Evolutionary conservation across 2,888 invertebrate genomes (phyloP).

Genomic region (Dexiosoma caninum): DNA sequence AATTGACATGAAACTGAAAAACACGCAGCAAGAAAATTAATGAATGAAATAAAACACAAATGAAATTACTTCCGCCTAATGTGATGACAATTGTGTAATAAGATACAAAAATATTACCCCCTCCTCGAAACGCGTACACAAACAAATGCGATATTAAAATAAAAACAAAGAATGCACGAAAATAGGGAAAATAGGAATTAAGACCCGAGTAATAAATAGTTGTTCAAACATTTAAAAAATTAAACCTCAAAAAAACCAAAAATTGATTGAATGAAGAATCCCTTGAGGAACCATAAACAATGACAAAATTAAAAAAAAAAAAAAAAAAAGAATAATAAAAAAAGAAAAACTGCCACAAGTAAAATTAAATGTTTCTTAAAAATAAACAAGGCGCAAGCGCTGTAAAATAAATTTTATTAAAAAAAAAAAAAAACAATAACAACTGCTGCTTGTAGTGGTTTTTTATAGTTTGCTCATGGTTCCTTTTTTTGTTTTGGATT

Average conservation of each 20-base stretch:
- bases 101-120: slow-evolving; percentile 63
- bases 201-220: slow-evolving; percentile 1
- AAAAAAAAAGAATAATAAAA: background rate
- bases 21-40: slow-evolving; percentile 35
- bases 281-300: slow-evolving; percentile 57
- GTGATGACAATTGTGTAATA: slow-evolving; percentile 63
- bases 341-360: slow-evolving; percentile 13
- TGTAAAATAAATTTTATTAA: slow-evolving; percentile 50
- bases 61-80: slow-evolving; percentile 63
- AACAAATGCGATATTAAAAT: background rate
- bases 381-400: slow-evolving; percentile 30
- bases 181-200: slow-evolving; percentile 21
- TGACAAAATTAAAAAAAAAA: slow-evolving; percentile 22
- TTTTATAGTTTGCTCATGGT: slow-evolving; percentile 46
- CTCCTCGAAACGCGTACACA: background rate
- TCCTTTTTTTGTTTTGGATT: too few species aligned
- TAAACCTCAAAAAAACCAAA: slow-evolving; percentile 41
- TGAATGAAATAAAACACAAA: slow-evolving; percentile 59
- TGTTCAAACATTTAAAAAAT: slow-evolving; percentile 30
- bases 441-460: background rate
- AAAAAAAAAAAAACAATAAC: background rate
- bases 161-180: background rate
- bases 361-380: slow-evolving; percentile 10
- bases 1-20: slow-evolving; percentile 20
- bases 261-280: slow-evolving; percentile 42